Percentiles rank a stretch among this genome's conserved stretches.
Conservation (phyloP, 1,140 invertebrate species). For the Drosophila ogumai region DNA sequence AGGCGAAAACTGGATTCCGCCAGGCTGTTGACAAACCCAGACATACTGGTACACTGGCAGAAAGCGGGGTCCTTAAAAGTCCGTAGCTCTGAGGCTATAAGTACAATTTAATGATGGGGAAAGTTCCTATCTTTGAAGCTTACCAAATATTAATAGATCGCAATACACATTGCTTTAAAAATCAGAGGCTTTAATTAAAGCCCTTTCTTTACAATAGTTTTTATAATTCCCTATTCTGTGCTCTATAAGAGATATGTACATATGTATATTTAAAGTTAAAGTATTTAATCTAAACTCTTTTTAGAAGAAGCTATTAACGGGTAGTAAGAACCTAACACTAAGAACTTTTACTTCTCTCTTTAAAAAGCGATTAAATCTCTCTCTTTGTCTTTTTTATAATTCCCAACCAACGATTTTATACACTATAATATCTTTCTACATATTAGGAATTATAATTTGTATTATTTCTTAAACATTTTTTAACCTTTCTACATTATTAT, state of each 20-base stretch:
- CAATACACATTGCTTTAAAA: no score
- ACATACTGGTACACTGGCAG: conserved; percentile 32
- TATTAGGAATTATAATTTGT: no score
- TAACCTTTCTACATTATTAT: no score
- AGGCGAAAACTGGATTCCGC: conserved; percentile 72
- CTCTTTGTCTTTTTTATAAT: background rate
- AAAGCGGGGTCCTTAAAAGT: background rate
- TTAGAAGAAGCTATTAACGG: background rate
- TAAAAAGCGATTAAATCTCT: background rate
- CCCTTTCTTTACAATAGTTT: background rate
- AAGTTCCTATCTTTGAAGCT: background rate
- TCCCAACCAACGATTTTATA: background rate
- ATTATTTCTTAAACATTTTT: no score
- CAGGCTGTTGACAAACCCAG: conserved; percentile 69
- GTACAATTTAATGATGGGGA: background rate
- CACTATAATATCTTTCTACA: background rate
- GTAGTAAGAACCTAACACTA: background rate
- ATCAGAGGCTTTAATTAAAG: background rate
- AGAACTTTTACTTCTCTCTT: background rate
- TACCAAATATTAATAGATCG: background rate
- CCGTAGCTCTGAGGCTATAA: background rate
- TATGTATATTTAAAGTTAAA: background rate
- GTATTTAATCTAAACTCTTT: background rate
- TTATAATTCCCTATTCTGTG: background rate
- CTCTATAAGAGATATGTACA: background rate